These are phyloP conservation scores for Laspeyria flexula DNA, from an alignment of 2,888 invertebrate genomes.

Conservation along the genomic window DNA sequence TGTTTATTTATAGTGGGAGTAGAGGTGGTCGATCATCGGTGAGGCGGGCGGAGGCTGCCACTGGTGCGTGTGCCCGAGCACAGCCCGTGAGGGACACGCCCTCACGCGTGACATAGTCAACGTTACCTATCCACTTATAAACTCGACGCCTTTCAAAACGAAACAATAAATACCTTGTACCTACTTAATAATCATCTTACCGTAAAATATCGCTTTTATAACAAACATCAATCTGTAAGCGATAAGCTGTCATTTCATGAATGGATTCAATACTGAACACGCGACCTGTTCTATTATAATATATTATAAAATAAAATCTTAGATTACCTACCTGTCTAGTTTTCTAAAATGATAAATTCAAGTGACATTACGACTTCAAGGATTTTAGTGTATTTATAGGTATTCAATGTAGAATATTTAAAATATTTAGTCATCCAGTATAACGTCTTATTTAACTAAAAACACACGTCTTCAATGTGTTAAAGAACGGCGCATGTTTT, in stretches of 20 bases:
- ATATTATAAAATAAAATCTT: too few species aligned
- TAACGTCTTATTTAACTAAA: too few species aligned
- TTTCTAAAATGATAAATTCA: not conserved
- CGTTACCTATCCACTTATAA: slow-evolving; percentile 37
- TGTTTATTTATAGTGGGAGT: slow-evolving; percentile 68
- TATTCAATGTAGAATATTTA: not conserved
- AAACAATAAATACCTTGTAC: slow-evolving; percentile 11
- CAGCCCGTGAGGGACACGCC: slow-evolving; percentile 46
- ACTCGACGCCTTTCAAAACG: slow-evolving; percentile 19
- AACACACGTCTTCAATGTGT: too few species aligned
- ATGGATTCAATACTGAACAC: not conserved
- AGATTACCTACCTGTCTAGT: not conserved
- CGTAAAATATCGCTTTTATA: slow-evolving; percentile 16
- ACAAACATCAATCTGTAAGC: not conserved
- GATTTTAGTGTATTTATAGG: slow-evolving; percentile 2
- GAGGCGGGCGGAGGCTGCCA: slow-evolving; percentile 57
- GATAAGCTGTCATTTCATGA: not conserved
- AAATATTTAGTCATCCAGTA: too few species aligned
- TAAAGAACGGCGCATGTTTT: too few species aligned
- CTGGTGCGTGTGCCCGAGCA: slow-evolving; percentile 72
- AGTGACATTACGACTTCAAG: not conserved
- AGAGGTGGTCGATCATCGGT: slow-evolving; percentile 54
- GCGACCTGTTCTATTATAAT: not conserved
- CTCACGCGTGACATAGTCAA: slow-evolving; percentile 65
- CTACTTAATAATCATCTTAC: slow-evolving; percentile 28